Conservation (phyloP, 2,113 vertebrate species). For the Cottus gobio region DNA sequence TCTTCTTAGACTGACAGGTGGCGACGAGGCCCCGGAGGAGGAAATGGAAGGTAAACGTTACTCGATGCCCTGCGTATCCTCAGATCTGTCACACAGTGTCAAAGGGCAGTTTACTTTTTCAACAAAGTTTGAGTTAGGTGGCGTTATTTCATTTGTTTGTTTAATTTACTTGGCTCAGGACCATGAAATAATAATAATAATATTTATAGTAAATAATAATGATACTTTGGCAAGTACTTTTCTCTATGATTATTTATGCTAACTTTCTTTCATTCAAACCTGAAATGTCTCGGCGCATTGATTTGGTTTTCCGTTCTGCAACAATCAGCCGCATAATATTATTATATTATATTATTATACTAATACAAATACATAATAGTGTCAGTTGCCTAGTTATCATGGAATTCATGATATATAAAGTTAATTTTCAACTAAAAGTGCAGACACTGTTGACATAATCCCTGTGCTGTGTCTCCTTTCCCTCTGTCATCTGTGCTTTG, state of each 20-base stretch:
- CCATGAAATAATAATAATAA: background rate
- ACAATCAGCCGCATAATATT: no score
- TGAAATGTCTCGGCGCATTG: no score
- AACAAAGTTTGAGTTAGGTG: background rate
- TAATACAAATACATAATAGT: background rate
- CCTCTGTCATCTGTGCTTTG: background rate
- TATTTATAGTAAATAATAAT: background rate
- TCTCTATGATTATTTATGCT: background rate
- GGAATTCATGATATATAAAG: background rate
- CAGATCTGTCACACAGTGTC: no score
- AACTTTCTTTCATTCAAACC: no score
- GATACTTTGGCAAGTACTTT: no score
- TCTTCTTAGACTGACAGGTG: constrained; percentile 30
- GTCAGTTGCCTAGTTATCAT: background rate
- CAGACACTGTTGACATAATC: background rate
- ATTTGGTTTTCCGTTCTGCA: no score
- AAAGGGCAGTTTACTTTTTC: background rate
- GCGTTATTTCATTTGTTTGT: background rate
- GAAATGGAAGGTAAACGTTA: constrained; percentile 51
- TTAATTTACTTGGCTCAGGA: no score
- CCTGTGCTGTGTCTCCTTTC: background rate
- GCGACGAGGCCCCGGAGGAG: constrained; percentile 16
- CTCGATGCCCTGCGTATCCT: background rate
- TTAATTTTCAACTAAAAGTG: background rate
- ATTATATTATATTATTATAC: background rate